Base-by-base conservation (phyloP, 2,888 invertebrate genomes). In the Amphiduros pacificus region DNA sequence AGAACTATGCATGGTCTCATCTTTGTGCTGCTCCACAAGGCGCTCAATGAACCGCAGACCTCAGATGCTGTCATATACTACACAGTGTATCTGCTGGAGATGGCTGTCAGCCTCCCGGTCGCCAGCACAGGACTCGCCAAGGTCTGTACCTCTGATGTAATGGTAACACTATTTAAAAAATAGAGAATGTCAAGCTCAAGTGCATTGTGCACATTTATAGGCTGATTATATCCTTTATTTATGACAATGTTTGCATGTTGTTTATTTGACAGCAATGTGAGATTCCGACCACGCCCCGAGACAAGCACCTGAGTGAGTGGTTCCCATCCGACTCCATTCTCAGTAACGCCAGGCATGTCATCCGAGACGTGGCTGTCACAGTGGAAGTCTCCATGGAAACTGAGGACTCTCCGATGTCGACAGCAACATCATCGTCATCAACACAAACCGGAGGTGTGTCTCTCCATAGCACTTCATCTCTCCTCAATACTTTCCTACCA, bases 21-120 rank as follows among this genome's bases (percentile, higher is more conserved):
- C 64, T 88, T 95, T 73, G 73, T 75, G 20, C 71, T 81, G 24
- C 70, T 82, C 40, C 58, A 70, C 60, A 69, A 70, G 68, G 92
- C 92, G 63, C 89, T 92, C 56, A 88, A 89, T 77, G 89, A 84
- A 44, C 86, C 87, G 66, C 87, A 87, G 70, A 87, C 91, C 62
- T 90, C 93, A 52, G 96, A 97, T 83, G 93, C 94, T 82, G 89
- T 94, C 73, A 87, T 95, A 73, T 92, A 94, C 58, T 85, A 95
- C 62, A 88, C 91, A 54, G 86, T 95, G 20, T 94, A 93, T 82
- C 87, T 97, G 62, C 85, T 97, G 65, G 92, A 93, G 82, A 90
- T 93, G 82, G 91, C 92, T 31, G 88, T 93, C 6, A 86, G 85
- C 61, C 73, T 77, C 65, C 76, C 78, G 3, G n/a, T n/a, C n/a